Percentiles rank a stretch among this genome's conserved stretches.
phyloP scores from a whole-genome alignment of 2,888 invertebrate species.

The Torymus tubicola region DNA sequence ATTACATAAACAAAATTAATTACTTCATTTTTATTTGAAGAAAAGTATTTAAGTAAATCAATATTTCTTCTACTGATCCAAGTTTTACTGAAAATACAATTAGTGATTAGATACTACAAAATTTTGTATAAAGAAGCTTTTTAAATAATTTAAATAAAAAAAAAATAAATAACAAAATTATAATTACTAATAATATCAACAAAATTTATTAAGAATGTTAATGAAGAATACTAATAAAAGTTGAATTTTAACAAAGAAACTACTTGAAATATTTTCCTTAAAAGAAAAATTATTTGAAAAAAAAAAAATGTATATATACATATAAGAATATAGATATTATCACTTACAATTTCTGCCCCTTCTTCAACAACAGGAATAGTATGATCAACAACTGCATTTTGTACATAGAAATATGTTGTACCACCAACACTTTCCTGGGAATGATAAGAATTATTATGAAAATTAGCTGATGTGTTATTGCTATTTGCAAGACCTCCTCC shows the following conservation, averaged over 20 bases:
- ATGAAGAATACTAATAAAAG: no score
- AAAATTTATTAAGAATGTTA: no score
- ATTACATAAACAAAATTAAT: neutral
- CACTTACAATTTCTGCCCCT: conserved; percentile 68
- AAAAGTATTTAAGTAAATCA: neutral
- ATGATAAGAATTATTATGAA: conserved; percentile 74
- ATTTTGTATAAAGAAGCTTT: neutral
- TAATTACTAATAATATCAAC: no score
- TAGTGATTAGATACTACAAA: neutral
- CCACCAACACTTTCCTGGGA: conserved; percentile 93
- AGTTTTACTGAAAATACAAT: neutral
- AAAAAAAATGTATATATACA: no score
- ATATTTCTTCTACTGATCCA: neutral
- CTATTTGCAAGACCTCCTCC: conserved; percentile 71
- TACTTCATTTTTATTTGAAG: neutral
- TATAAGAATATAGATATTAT: neutral
- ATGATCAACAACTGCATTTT: conserved; percentile 73
- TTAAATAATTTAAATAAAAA: no score
- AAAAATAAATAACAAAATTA: no score
- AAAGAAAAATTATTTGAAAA: no score
- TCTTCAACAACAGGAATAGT: conserved; percentile 69
- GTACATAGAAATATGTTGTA: conserved; percentile 94
- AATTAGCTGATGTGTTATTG: conserved; percentile 73
- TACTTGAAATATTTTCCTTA: no score
- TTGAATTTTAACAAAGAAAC: no score